A percentile compares a stretch with the other conserved stretches of the same genome.
phyloP scores from a whole-genome alignment of 2,113 vertebrate genomes.

The Megalops atlanticus region DNA sequence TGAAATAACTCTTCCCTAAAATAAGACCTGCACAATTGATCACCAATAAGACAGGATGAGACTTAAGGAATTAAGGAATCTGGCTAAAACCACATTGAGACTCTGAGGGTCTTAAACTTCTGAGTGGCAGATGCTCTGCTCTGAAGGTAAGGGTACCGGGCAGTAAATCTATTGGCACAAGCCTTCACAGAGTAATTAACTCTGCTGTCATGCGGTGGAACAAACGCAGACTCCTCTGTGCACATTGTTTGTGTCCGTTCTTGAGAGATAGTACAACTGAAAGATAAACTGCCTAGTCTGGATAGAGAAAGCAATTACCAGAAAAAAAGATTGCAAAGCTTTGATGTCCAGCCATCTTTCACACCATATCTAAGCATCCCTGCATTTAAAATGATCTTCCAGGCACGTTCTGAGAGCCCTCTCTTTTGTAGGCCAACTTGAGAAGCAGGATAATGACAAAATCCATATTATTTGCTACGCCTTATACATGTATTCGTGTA shows the following conservation, averaged over 20 bases:
- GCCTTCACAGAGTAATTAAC: slow-evolving; percentile 29
- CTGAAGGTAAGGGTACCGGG: background rate
- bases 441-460: too few relatives aligned
- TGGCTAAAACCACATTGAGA: background rate
- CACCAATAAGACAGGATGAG: background rate
- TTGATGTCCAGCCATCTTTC: background rate
- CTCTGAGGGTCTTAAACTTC: background rate
- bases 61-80: background rate
- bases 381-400: background rate
- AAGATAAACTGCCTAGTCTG: slow-evolving; percentile 1
- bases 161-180: background rate
- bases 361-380: background rate
- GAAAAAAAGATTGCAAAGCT: background rate
- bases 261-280: background rate
- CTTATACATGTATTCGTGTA: too few relatives aligned
- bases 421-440: too few relatives aligned
- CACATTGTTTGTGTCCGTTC: slow-evolving; percentile 31
- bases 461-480: too few relatives aligned
- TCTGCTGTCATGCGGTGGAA: slow-evolving; percentile 8
- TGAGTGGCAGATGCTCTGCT: background rate
- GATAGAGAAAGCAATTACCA: slow-evolving; percentile 30
- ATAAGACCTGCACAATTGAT: background rate
- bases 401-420: too few relatives aligned
- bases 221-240: background rate
- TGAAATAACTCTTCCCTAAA: too few relatives aligned